phyloP scores from a whole-genome alignment of 2,888 invertebrate genomes.

The Fabriciana adippe region DNA sequence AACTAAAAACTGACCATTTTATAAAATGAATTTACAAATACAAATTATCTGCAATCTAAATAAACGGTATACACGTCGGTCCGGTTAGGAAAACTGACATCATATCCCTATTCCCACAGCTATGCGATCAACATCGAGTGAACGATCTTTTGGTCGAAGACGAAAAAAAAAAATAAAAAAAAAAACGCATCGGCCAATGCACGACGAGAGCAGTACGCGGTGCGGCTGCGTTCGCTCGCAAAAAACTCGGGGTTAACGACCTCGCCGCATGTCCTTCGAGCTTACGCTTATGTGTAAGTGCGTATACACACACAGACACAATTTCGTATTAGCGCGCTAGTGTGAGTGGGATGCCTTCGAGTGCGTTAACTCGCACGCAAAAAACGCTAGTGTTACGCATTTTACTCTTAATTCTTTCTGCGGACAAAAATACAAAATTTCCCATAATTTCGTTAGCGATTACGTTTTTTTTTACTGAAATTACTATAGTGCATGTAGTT shows the following conservation, averaged over 20 bases:
- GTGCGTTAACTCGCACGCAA: constrained; percentile 63
- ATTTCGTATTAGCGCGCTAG: constrained; percentile 56
- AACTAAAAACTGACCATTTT: not conserved
- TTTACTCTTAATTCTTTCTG: constrained; percentile 65
- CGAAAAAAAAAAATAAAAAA: constrained; percentile 47
- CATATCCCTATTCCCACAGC: constrained; percentile 70
- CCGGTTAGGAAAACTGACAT: constrained; percentile 57
- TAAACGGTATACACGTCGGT: constrained; percentile 53
- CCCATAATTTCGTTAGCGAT: constrained; percentile 4
- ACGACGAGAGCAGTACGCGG: constrained; percentile 68
- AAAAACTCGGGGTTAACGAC: constrained; percentile 77
- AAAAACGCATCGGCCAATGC: constrained; percentile 70
- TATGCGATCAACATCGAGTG: constrained; percentile 52
- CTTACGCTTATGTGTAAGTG: constrained; percentile 64
- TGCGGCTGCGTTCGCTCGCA: constrained; percentile 69
- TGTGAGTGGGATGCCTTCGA: constrained; percentile 57
- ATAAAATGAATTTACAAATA: constrained; percentile 25
- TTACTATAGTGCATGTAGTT: not conserved
- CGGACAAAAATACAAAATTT: constrained; percentile 45
- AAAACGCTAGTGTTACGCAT: constrained; percentile 53
- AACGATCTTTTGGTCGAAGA: constrained; percentile 60
- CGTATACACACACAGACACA: constrained; percentile 47
- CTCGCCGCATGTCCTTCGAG: constrained; percentile 77
- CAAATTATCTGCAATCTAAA: constrained; percentile 52
- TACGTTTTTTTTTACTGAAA: constrained; percentile 1